Percentiles rank a stretch among this genome's conserved stretches.
Conservation (phyloP, 2,888 invertebrate genomes). For the Morinoia aosen region DNA sequence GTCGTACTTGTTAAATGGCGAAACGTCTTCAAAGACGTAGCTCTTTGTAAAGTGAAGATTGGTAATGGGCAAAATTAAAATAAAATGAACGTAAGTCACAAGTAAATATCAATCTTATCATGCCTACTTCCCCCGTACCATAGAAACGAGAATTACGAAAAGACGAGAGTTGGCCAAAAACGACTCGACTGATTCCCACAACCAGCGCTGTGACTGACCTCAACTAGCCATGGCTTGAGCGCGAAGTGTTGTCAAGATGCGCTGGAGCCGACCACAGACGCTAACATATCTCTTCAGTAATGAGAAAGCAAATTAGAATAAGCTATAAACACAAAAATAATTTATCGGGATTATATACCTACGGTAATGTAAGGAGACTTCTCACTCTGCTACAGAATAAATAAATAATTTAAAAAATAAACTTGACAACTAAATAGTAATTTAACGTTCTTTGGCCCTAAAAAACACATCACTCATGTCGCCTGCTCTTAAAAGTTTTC, state of each 20-base stretch:
- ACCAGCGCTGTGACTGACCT: not conserved
- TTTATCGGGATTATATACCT: no score
- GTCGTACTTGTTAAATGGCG: no score
- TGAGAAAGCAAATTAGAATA: no score
- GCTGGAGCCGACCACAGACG: not conserved
- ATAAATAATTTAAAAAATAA: not conserved
- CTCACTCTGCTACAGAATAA: not conserved
- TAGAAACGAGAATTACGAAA: not conserved
- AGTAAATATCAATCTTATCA: no score
- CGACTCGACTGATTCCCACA: not conserved
- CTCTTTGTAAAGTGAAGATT: not conserved
- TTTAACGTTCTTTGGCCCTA: not conserved
- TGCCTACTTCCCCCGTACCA: not conserved
- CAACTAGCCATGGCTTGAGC: not conserved
- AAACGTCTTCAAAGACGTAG: no score
- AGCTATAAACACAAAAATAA: no score
- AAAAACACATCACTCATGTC: not conserved
- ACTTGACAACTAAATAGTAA: not conserved
- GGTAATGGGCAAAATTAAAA: not conserved
- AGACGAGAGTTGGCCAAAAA: not conserved
- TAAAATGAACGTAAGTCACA: not conserved
- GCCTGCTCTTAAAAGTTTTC: not conserved
- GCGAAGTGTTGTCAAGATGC: not conserved
- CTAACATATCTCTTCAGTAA: not conserved
- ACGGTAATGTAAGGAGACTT: not conserved